phyloP scores from a whole-genome alignment of 2,797 vertebrate genomes.

The Platalea minor region DNA sequence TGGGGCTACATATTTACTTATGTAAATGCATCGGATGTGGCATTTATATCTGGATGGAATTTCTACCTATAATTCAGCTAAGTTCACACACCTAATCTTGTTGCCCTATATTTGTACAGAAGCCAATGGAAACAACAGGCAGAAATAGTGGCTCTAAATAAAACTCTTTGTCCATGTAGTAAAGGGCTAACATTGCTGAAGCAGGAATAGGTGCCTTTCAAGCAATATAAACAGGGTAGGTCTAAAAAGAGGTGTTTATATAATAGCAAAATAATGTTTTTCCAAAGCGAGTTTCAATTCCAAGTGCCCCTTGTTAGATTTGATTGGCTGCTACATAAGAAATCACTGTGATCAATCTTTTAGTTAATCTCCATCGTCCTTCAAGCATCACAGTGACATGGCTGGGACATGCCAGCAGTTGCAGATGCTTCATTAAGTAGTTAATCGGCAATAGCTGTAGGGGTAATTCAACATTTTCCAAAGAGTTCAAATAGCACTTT shows the following conservation, averaged over 20 bases:
- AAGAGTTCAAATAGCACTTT: constrained; percentile 32
- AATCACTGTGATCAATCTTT: constrained; percentile 1
- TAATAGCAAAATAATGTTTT: neutral
- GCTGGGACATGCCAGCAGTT: constrained; percentile 2
- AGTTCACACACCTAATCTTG: neutral
- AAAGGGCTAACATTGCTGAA: neutral
- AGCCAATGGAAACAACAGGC: neutral
- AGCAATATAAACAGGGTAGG: neutral
- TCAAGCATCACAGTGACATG: constrained; percentile 36
- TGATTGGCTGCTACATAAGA: neutral
- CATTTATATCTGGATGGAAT: neutral
- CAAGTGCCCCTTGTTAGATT: neutral
- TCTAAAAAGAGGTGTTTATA: neutral
- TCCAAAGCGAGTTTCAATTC: neutral
- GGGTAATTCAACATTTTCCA: constrained; percentile 38
- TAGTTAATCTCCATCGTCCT: constrained; percentile 29
- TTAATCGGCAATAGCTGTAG: constrained; percentile 20
- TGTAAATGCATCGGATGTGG: neutral
- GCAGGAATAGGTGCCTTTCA: neutral
- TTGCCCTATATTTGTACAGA: neutral
- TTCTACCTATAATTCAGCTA: neutral
- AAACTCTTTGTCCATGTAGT: neutral
- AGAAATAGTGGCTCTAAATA: neutral
- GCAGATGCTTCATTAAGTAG: constrained; percentile 31
- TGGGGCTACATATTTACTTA: neutral